Evolutionary conservation across 2,113 vertebrate genomes (phyloP).

Genomic region (Hepsetus odoe): DNA sequence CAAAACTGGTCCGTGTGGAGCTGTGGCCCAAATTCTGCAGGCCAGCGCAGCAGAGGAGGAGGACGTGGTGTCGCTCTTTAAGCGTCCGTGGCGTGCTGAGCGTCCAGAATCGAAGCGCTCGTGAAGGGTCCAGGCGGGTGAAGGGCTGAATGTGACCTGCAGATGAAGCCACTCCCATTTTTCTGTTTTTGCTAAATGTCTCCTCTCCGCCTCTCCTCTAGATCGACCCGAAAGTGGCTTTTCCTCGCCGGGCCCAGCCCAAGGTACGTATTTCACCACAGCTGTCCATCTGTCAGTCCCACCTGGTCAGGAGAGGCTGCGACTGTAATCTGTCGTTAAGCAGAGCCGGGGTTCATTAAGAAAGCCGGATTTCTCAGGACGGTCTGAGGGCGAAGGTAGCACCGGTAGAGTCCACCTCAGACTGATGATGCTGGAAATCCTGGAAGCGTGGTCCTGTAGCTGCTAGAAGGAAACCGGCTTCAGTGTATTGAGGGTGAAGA

Average conservation of each 20-base stretch:
- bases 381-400: too few species aligned
- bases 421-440: too few species aligned
- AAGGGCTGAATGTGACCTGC: background rate
- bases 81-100: background rate
- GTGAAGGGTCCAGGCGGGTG: too few species aligned
- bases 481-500: too few species aligned
- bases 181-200: slow-evolving; percentile 54
- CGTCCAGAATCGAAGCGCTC: background rate
- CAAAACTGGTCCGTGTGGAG: too few species aligned
- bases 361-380: background rate
- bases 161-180: background rate
- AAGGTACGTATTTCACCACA: slow-evolving; percentile 82
- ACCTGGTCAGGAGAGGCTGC: slow-evolving; percentile 1
- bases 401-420: too few species aligned
- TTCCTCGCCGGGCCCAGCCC: slow-evolving; percentile 96
- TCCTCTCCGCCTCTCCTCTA: slow-evolving; percentile 73
- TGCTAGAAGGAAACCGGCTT: too few species aligned
- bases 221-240: slow-evolving; percentile 99
- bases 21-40: too few species aligned
- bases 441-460: too few species aligned
- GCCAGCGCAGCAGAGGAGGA: too few species aligned
- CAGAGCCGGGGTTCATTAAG: background rate
- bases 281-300: background rate
- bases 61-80: background rate
- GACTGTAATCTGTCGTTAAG: background rate